These are phyloP conservation scores for Drosophila anomelani DNA, from an alignment of 2,888 invertebrate genomes.

Conservation along the genomic window DNA sequence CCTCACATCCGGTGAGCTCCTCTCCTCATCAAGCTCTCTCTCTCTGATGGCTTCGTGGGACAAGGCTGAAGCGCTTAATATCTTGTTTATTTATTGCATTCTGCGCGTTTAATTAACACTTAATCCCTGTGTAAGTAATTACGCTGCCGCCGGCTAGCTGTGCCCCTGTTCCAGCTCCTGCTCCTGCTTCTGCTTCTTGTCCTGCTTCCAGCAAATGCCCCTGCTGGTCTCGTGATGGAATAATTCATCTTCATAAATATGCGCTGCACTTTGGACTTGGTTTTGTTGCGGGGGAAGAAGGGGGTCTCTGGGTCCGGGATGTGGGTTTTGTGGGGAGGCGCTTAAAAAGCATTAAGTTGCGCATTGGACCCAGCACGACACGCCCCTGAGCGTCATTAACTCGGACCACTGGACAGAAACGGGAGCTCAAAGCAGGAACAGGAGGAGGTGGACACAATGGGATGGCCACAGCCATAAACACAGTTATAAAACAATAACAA, in stretches of 20 bases:
- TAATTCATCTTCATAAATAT: slow-evolving; percentile 82
- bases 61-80: slow-evolving; percentile 75
- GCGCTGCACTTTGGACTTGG: slow-evolving; percentile 72
- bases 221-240: slow-evolving; percentile 55
- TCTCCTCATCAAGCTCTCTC: neutral
- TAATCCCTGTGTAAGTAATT: slow-evolving; percentile 81
- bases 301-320: neutral
- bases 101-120: slow-evolving; percentile 85
- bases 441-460: slow-evolving; percentile 25
- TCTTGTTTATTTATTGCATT: slow-evolving; percentile 86
- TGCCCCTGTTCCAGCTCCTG: neutral
- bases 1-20: slow-evolving; percentile 1
- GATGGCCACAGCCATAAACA: slow-evolving; percentile 64
- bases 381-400: slow-evolving; percentile 77
- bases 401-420: slow-evolving; percentile 16
- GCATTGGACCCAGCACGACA: slow-evolving; percentile 32
- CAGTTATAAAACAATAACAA: slow-evolving; percentile 78
- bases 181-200: slow-evolving; percentile 6
- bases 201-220: slow-evolving; percentile 2
- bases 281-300: neutral
- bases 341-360: slow-evolving; percentile 83
- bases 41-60: neutral
- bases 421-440: neutral
- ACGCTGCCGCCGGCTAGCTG: slow-evolving; percentile 33
- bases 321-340: slow-evolving; percentile 59